Evolutionary conservation across 2,797 vertebrate genomes (phyloP).

Genomic region (Spinus olivaceus): DNA sequence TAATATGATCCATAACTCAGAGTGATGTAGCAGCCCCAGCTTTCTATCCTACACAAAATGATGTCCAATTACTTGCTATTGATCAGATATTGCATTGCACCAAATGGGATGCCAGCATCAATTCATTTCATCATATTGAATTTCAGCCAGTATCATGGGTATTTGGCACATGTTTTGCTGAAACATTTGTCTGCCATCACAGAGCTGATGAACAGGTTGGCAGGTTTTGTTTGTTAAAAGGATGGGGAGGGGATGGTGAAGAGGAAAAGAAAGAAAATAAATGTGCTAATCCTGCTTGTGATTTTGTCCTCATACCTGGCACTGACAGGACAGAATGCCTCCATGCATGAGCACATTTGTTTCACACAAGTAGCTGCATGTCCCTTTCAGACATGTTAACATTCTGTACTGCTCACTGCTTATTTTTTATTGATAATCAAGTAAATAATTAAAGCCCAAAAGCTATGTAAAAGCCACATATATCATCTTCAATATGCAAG

Average conservation of each 20-base stretch:
- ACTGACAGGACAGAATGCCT: neutral
- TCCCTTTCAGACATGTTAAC: conserved; percentile 47
- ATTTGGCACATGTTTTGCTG: conserved; percentile 71
- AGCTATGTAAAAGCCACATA: conserved; percentile 67
- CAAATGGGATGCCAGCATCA: conserved; percentile 61
- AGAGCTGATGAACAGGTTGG: conserved; percentile 75
- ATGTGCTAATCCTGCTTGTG: conserved; percentile 41
- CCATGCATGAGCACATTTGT: neutral
- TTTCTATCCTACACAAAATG: conserved; percentile 53
- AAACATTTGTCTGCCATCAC: conserved; percentile 74
- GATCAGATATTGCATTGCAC: conserved; percentile 69
- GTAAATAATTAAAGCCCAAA: conserved; percentile 77
- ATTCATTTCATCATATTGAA: conserved; percentile 73
- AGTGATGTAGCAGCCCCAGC: conserved; percentile 54
- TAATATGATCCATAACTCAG: conserved; percentile 73
- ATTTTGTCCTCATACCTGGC: conserved; percentile 47
- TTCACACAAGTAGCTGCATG: neutral
- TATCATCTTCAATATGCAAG: conserved; percentile 63
- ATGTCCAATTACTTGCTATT: conserved; percentile 76
- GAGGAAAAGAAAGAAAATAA: conserved; percentile 28
- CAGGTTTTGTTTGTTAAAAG: conserved; percentile 64
- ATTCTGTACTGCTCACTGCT: conserved; percentile 44
- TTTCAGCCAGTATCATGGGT: conserved; percentile 75
- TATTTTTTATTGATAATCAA: conserved; percentile 80
- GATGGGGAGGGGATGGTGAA: neutral